Evolutionary conservation across 1,140 invertebrate species (phyloP).

Genomic region (Macrostomum lignano): DNA sequence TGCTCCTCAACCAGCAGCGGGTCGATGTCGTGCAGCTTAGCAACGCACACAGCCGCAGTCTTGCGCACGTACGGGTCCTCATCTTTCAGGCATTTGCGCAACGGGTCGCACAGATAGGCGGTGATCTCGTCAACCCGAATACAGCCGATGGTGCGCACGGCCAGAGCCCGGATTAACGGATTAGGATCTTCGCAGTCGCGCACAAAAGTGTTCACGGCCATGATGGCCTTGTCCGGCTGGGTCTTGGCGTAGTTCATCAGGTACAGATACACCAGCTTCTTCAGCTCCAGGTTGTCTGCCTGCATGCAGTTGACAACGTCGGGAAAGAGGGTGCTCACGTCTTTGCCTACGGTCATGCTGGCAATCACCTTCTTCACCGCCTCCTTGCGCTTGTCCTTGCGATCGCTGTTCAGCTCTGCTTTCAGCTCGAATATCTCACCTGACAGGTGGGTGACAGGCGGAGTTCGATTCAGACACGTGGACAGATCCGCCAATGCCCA

Average conservation of each 20-base stretch:
- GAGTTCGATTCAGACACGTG: too few species aligned
- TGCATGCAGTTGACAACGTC: conserved; percentile 99
- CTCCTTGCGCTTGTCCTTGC: conserved; percentile 97
- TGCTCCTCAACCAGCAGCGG: conserved; percentile 83
- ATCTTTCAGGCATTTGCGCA: conserved; percentile 76
- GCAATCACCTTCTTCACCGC: conserved; percentile 99
- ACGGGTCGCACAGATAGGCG: conserved; percentile 90
- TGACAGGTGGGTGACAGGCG: too few species aligned
- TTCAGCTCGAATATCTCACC: conserved; percentile 92
- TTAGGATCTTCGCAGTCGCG: conserved; percentile 99
- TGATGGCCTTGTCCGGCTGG: conserved; percentile 98
- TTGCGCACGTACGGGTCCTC: conserved; percentile 98
- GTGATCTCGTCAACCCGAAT: conserved; percentile 99
- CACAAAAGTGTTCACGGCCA: conserved; percentile 99
- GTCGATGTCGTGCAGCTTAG: conserved; percentile 95
- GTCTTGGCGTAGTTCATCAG: conserved; percentile 99
- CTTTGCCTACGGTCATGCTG: conserved; percentile 88
- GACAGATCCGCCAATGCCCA: too few species aligned
- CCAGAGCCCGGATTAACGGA: conserved; percentile 81
- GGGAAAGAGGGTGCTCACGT: conserved; percentile 60
- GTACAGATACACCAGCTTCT: conserved; percentile 95
- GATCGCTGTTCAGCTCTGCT: conserved; percentile 93
- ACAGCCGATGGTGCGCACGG: conserved; percentile 96
- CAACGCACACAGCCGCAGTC: conserved; percentile 94
- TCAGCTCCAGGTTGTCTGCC: conserved; percentile 93